These are phyloP conservation scores for Camponotus fellah DNA, from an alignment of 2,888 invertebrate species.

Conservation along the genomic window DNA sequence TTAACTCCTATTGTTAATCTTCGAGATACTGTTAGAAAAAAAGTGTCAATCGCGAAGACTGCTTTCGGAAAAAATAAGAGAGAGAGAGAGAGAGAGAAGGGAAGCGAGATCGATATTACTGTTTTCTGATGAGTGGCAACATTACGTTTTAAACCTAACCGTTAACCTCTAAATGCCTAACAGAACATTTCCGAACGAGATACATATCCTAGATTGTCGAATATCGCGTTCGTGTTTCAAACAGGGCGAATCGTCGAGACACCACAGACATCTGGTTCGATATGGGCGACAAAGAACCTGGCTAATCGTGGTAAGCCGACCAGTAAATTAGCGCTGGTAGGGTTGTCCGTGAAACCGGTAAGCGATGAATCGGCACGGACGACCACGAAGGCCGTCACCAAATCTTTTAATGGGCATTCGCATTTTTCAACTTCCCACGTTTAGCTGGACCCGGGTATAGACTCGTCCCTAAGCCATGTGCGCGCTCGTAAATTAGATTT, in stretches of 20 bases:
- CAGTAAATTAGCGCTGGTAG: constrained; percentile 71
- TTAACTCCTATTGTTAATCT: constrained; percentile 31
- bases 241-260: background rate
- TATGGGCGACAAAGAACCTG: constrained; percentile 66
- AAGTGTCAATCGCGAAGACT: background rate
- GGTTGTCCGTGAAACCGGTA: constrained; percentile 63
- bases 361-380: constrained; percentile 66
- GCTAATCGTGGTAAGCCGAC: constrained; percentile 71
- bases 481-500: constrained; percentile 80
- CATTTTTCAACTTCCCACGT: constrained; percentile 81
- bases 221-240: constrained; percentile 18
- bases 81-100: background rate
- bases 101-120: background rate
- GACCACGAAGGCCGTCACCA: constrained; percentile 71
- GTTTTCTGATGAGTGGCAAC: background rate
- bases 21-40: background rate
- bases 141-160: background rate
- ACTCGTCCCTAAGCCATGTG: constrained; percentile 73
- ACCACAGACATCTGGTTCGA: constrained; percentile 53
- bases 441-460: constrained; percentile 62
- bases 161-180: background rate
- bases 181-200: background rate
- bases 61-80: constrained; percentile 2
- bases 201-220: constrained; percentile 4
- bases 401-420: constrained; percentile 75